A percentile compares a stretch with the other conserved stretches of the same genome.
Evolutionary conservation across 2,888 invertebrate genomes (phyloP).

Genomic region (Theristus sp.): DNA sequence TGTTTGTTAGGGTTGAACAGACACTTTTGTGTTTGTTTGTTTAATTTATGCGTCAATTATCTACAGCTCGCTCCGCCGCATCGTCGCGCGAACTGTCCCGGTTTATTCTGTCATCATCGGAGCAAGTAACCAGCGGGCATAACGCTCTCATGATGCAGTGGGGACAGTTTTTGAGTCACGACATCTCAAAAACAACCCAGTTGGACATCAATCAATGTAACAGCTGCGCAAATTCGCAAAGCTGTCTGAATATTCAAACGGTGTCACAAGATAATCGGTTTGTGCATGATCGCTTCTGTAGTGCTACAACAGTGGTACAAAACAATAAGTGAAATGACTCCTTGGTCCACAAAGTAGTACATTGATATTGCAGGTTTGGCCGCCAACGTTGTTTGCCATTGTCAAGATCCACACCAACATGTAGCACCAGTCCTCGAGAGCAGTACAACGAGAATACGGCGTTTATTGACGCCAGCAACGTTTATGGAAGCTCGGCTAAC

Average conservation of each 20-base stretch:
- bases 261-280: not conserved
- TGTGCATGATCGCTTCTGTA: too few species aligned
- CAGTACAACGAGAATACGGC: not conserved
- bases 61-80: not conserved
- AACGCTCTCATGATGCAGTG: slow-evolving; percentile 79
- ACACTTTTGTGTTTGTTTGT: too few species aligned
- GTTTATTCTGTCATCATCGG: slow-evolving; percentile 4
- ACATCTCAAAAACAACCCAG: slow-evolving; percentile 44
- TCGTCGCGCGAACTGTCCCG: slow-evolving; percentile 6
- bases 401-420: slow-evolving; percentile 64
- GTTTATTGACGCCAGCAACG: not conserved
- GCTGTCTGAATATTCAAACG: not conserved
- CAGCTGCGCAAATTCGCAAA: not conserved
- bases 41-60: too few species aligned
- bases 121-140: not conserved
- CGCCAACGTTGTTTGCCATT: not conserved
- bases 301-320: too few species aligned
- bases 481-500: not conserved
- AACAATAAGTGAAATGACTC: too few species aligned
- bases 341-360: too few species aligned
- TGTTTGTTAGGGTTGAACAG: not conserved
- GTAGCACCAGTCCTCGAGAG: slow-evolving; percentile 49
- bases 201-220: not conserved
- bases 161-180: slow-evolving; percentile 93
- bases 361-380: not conserved